Base-by-base conservation (phyloP, 92 coral and sea anemone genomes). In the Desmophyllum pertusum region DNA sequence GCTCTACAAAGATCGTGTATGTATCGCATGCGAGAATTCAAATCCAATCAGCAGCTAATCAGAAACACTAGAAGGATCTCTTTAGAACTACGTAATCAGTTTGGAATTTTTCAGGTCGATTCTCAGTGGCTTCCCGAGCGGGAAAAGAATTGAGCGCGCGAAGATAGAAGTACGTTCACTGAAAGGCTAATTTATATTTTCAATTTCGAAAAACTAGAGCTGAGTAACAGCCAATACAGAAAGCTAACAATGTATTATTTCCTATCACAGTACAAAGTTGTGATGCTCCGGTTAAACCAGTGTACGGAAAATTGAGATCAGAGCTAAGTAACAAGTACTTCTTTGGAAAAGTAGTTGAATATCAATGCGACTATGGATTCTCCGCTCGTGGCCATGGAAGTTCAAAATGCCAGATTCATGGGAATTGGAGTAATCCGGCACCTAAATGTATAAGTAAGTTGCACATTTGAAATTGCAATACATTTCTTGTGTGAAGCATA, bases 311-410 rank as follows among this genome's bases (percentile, higher is more conserved):
- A 64, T 57, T 59, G 31, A 31, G 43, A 38, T 88, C 91, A 3
- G 39, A 65, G 46, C 67, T 85, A 27, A 62, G 73, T 7, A 67
- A 27, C 70, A 91, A 89, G 77, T 87, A 89, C 90, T 84, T 87
- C 27, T 94, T 80, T 88, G 88, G 84, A 38, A 70, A 79, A 30
- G 35, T 76, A 2, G 95, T 92, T 37, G 37, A 43, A 5, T 94
- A 86, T 51, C 78, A 77, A 4, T 94, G 98, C 66, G 70, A 91
- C 61, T 7, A 42, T 42, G 90, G 93, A 45, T 92, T 86, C 66
- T 66, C 95, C 21, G 84, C 81, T 5, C 91, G 98, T 46, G 98
- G 98, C 15, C 90, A 75, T 66, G 77, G 73, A 77, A 86, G 77
- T 5, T 67, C 77, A 35, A 87, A 78, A 55, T 94, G 98, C 51